phyloP scores from a whole-genome alignment of 2,113 vertebrate genomes.

The human (Homo sapiens) region GRCh38 chr5:149544001-149544500 shows the following conservation, averaged over 20 bases:
- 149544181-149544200: neutral
- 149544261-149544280: neutral
- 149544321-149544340: neutral
- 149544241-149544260: neutral
- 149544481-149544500: too few relatives aligned
- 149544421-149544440: too few relatives aligned
- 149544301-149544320: neutral
- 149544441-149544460: too few relatives aligned
- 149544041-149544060: neutral
- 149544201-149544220: neutral
- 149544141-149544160: neutral
- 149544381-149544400: too few relatives aligned
- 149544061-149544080: neutral
- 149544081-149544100: neutral
- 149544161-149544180: neutral
- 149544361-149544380: neutral
- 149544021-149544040: neutral
- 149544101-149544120: constrained; percentile 18
- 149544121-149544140: neutral
- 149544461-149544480: too few relatives aligned
- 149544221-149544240: neutral
- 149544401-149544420: too few relatives aligned
- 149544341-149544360: neutral
- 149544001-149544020: neutral
- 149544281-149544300: neutral